A percentile compares a stretch with the other conserved stretches of the same genome.
These are phyloP conservation scores for Loriculus beryllinus DNA, from an alignment of 2,797 vertebrate species.

Conservation along the genomic window DNA sequence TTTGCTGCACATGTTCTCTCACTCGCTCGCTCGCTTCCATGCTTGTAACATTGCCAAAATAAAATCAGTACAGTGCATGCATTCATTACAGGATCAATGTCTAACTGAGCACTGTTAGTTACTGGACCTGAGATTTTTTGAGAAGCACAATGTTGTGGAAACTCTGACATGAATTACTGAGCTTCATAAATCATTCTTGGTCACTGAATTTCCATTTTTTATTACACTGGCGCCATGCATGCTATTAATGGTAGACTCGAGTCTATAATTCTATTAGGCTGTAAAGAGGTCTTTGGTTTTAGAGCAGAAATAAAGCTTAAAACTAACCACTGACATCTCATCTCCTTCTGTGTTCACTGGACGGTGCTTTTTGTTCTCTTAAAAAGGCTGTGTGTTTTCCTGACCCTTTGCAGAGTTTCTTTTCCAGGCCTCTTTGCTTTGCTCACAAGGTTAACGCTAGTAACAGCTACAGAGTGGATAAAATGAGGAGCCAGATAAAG, in stretches of 20 bases:
- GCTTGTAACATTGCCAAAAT: constrained; percentile 42
- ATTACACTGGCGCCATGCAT: constrained; percentile 22
- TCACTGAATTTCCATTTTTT: constrained; percentile 36
- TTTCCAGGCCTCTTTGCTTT: neutral
- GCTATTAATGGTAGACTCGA: constrained; percentile 24
- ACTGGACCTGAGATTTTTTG: constrained; percentile 5
- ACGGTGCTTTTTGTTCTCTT: neutral
- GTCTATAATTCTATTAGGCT: constrained; percentile 30
- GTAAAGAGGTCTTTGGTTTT: constrained; percentile 28
- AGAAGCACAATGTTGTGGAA: neutral
- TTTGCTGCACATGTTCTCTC: neutral
- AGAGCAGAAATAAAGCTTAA: constrained; percentile 1
- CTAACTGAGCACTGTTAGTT: neutral
- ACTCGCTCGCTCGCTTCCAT: neutral
- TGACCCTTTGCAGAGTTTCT: neutral
- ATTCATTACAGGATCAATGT: constrained; percentile 48
- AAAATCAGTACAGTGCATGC: constrained; percentile 21
- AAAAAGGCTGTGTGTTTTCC: neutral
- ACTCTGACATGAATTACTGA: constrained; percentile 29
- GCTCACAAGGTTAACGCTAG: neutral
- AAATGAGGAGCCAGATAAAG: neutral
- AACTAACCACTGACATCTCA: neutral
- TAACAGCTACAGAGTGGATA: neutral
- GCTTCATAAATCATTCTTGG: constrained; percentile 27
- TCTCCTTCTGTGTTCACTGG: neutral